Evolutionary conservation across 2,888 invertebrate species (phyloP).

Genomic region (Drosophila merina): DNA sequence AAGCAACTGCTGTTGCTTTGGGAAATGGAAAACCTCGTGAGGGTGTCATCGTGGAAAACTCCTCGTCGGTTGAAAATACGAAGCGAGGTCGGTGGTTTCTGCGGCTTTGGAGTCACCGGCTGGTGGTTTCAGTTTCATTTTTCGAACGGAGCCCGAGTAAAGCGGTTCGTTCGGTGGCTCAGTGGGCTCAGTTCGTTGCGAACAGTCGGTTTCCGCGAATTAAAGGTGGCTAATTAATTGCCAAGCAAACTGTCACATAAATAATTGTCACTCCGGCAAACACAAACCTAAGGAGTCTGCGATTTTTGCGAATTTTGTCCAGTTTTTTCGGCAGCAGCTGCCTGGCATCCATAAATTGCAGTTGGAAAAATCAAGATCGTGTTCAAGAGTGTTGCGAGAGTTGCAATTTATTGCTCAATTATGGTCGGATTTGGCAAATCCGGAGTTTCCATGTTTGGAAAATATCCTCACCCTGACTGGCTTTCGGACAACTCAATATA

Average conservation of each 20-base stretch:
- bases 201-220: conserved; percentile 17
- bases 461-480: conserved; percentile 22
- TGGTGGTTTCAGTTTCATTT: conserved; percentile 73
- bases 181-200: not conserved
- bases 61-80: conserved; percentile 25
- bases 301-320: conserved; percentile 7
- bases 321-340: conserved; percentile 54
- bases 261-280: conserved; percentile 24
- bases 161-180: conserved; percentile 56
- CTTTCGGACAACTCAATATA: conserved; percentile 39
- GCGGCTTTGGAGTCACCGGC: conserved; percentile 56
- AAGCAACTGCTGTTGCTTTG: conserved; percentile 8
- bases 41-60: conserved; percentile 47
- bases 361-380: conserved; percentile 29
- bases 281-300: conserved; percentile 42
- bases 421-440: conserved; percentile 20
- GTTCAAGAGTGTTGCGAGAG: conserved; percentile 32
- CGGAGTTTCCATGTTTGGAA: conserved; percentile 15
- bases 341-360: conserved; percentile 54
- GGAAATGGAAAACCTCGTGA: conserved; percentile 44
- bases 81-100: conserved; percentile 42
- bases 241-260: conserved; percentile 36
- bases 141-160: conserved; percentile 63
- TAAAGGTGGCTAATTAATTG: conserved; percentile 49
- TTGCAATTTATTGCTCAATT: conserved; percentile 17